Base-by-base conservation (phyloP, 2,888 invertebrate genomes). In the Erebia aethiops region DNA sequence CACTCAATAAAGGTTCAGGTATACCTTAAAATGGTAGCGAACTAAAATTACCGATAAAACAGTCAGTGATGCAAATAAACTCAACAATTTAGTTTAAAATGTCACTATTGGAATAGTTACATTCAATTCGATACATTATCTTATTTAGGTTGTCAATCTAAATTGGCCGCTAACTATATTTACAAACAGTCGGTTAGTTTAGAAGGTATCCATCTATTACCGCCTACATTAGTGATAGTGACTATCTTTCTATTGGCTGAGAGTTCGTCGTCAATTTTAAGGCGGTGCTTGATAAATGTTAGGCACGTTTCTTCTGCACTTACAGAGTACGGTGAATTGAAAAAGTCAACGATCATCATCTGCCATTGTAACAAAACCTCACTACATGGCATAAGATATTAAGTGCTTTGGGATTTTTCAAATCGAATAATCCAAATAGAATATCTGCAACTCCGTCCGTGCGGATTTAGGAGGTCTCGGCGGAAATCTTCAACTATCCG, bases 161-260 rank as follows among this genome's bases (percentile, higher is more conserved):
- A 70, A 71, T 74, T 74, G 69, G 73, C 66, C 60, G 71, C 73
- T 73, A 65, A 63, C 61, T 67, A 68, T 67, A 63, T 51, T 66
- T 64, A 60, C 68, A 71, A 68, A 71, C 65, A 66, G 61, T 51
- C 68, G 72, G 64, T 82, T 82, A 79, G 83, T 61, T 61, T 35
- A 16, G 82, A 82, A 82, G 82, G 82, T 82, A 82, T 84, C 84
- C 85, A 90, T 89, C 87, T 81, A 86, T 89, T 86, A 89, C 86
- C 88, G 84, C 89, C 91, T 87, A 90, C 91, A 84, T 84, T 81
- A 81, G 78, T 78, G 81, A 82, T 84, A 84, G 83, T 83, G 83
- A 83, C 85, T 90, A 87, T 84, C 84, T 16, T 52, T 43, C 11
- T 13, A 3, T 46, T 2, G 4, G 11, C 46, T 13, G 11, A 46